Conservation (phyloP, 2,797 vertebrate genomes). For the Myotis myotis region DNA sequence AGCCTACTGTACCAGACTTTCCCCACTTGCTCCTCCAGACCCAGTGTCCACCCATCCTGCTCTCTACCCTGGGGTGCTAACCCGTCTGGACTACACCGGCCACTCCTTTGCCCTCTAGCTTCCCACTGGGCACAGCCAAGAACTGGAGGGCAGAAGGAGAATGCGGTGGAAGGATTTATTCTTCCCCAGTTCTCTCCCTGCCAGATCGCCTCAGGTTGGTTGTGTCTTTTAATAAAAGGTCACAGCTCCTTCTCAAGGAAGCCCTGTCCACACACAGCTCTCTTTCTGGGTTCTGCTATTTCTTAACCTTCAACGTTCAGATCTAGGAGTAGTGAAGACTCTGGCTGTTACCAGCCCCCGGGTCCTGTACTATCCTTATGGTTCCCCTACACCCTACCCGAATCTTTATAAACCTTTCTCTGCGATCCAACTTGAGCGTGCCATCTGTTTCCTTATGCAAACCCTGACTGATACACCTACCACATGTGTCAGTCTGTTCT, state of each 20-base stretch:
- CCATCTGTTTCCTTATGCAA: constrained; percentile 46
- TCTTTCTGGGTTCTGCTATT: constrained; percentile 22
- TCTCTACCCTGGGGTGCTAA: constrained; percentile 9
- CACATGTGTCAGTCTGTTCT: not conserved
- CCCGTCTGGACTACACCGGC: not conserved
- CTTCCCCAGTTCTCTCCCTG: not conserved
- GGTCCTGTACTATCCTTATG: not conserved
- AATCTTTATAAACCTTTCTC: constrained; percentile 18
- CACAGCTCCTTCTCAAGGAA: not conserved
- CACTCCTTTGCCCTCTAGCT: not conserved
- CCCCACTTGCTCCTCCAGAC: not conserved
- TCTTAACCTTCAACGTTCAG: constrained; percentile 23
- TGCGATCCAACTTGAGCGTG: constrained; percentile 30
- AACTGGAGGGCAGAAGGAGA: not conserved
- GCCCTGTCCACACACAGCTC: not conserved
- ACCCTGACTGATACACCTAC: constrained; percentile 52
- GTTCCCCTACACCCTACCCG: not conserved
- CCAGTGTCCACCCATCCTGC: not conserved
- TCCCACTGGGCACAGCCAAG: not conserved
- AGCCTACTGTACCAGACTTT: not conserved
- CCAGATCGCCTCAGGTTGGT: not conserved
- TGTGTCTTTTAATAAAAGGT: constrained; percentile 29
- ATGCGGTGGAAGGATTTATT: not conserved
- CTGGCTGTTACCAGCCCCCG: not conserved
- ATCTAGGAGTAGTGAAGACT: not conserved